Evolutionary conservation across 2,888 invertebrate genomes (phyloP).

Genomic region (Euzetes globulus): DNA sequence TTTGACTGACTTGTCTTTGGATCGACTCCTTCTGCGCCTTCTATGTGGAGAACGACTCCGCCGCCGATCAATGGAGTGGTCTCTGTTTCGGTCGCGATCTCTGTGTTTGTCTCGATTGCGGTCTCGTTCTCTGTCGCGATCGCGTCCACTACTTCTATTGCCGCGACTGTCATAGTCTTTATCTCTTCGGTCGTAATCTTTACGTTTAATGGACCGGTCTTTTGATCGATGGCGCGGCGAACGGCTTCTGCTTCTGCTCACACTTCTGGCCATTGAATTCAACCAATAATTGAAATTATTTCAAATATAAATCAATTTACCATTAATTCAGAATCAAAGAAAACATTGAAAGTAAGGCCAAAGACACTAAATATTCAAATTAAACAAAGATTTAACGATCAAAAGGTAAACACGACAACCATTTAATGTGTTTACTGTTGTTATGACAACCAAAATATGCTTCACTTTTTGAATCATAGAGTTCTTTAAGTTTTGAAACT

Average conservation of each 20-base stretch:
- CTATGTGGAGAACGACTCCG: conserved; percentile 29
- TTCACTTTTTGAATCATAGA: too few relatives aligned
- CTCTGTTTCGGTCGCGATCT: conserved; percentile 28
- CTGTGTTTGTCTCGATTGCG: conserved; percentile 38
- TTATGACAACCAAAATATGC: too few relatives aligned
- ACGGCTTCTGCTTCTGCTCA: not conserved
- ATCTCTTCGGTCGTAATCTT: conserved; percentile 1
- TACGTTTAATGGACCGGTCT: not conserved
- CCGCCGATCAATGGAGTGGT: conserved; percentile 30
- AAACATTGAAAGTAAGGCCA: too few relatives aligned
- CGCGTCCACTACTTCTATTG: not conserved
- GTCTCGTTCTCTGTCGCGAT: not conserved
- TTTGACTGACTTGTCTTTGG: not conserved
- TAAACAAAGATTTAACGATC: too few relatives aligned
- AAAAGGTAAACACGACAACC: too few relatives aligned
- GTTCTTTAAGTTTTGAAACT: too few relatives aligned
- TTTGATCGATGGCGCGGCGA: not conserved
- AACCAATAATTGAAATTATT: too few relatives aligned
- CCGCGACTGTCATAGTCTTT: not conserved
- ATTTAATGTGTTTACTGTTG: too few relatives aligned
- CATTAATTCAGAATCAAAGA: too few relatives aligned
- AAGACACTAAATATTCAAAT: too few relatives aligned
- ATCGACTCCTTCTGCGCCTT: conserved; percentile 10
- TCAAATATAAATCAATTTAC: too few relatives aligned
- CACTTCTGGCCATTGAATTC: conserved; percentile 1